Percentiles rank a stretch among this genome's conserved stretches.
Conservation (phyloP, 2,888 invertebrate genomes). For the Biston stratarius region DNA sequence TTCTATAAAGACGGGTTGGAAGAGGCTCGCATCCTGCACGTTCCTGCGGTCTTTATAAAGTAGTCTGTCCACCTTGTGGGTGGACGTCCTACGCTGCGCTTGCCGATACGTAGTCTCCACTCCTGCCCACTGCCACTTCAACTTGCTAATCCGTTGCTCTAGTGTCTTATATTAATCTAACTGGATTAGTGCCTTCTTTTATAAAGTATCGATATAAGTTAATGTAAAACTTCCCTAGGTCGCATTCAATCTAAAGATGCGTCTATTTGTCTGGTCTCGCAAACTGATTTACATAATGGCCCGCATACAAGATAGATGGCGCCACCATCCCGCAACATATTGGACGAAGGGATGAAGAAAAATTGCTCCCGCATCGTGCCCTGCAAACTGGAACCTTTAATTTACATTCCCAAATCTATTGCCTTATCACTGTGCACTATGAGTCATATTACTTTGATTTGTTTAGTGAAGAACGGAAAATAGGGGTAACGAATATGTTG, state of each 20-base stretch:
- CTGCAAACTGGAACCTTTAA: conserved; percentile 69
- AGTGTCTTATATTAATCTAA: too few species aligned
- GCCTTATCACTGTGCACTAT: conserved; percentile 46
- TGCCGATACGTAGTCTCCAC: too few species aligned
- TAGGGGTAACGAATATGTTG: conserved; percentile 65
- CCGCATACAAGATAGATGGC: conserved; percentile 72
- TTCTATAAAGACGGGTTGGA: too few species aligned
- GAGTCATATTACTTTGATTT: conserved; percentile 36
- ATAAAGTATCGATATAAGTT: neutral
- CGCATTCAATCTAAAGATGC: conserved; percentile 45
- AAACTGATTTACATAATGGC: conserved; percentile 75
- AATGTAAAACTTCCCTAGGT: conserved; percentile 16
- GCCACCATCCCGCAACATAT: conserved; percentile 74
- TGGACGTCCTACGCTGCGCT: too few species aligned
- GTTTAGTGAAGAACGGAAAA: conserved; percentile 50
- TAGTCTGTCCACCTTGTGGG: too few species aligned
- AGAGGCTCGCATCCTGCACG: too few species aligned
- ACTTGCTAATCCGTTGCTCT: too few species aligned
- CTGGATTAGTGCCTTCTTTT: neutral
- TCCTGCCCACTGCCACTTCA: too few species aligned
- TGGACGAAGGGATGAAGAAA: conserved; percentile 74
- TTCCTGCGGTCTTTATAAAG: too few species aligned
- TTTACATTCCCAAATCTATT: conserved; percentile 56
- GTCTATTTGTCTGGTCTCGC: conserved; percentile 52
- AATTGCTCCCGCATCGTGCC: conserved; percentile 69